A percentile compares a stretch with the other conserved stretches of the same genome.
These are phyloP conservation scores for Dicaeum eximium DNA, from an alignment of 2,113 vertebrate species.

Conservation along the genomic window DNA sequence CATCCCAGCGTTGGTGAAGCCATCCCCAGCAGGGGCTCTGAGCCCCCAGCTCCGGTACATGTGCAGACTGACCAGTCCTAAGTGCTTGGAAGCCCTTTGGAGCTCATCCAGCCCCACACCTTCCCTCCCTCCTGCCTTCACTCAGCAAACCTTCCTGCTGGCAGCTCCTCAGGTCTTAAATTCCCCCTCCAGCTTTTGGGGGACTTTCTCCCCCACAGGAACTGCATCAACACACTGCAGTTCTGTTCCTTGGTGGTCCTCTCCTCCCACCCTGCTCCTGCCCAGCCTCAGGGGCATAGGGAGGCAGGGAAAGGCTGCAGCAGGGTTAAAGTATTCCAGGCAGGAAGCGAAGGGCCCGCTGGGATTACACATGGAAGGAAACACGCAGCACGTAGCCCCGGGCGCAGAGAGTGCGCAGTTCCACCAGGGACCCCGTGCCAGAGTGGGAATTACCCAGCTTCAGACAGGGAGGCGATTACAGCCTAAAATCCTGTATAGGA, in stretches of 20 bases:
- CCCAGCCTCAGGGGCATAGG: rapidly evolving
- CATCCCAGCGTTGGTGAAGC: rapidly evolving
- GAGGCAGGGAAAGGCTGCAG: not conserved
- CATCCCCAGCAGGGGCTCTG: not conserved
- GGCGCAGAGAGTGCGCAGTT: not conserved
- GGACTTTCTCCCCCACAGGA: rapidly evolving
- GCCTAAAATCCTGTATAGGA: not conserved
- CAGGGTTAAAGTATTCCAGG: not conserved
- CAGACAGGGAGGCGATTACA: not conserved
- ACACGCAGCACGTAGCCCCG: not conserved
- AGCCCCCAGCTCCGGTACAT: rapidly evolving
- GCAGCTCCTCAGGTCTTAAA: not conserved
- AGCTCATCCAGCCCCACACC: not conserved
- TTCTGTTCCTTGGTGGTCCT: not conserved
- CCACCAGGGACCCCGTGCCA: not conserved
- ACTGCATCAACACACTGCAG: rapidly evolving
- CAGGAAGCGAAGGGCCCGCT: slow-evolving; percentile 6
- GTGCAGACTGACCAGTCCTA: not conserved
- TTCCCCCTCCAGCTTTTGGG: not conserved
- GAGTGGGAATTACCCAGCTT: not conserved
- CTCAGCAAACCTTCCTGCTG: not conserved
- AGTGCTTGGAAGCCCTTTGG: not conserved
- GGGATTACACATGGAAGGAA: slow-evolving; percentile 31
- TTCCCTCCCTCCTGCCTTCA: not conserved
- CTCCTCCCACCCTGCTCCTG: not conserved